These are phyloP conservation scores for Hypena proboscidalis DNA, from an alignment of 2,888 invertebrate genomes.

Conservation along the genomic window DNA sequence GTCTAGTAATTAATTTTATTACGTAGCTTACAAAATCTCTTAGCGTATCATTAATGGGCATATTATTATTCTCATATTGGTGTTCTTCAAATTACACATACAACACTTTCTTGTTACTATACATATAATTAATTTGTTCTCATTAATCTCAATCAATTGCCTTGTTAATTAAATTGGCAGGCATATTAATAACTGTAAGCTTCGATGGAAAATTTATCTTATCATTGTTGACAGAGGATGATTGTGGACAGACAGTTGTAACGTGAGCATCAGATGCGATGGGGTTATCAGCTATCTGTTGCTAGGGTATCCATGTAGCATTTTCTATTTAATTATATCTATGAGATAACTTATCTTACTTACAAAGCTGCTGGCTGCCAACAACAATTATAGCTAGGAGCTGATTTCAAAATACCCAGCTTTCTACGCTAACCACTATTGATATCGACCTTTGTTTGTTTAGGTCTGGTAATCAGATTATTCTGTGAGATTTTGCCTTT, in stretches of 20 bases:
- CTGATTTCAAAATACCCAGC: conserved; percentile 5
- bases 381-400: not conserved
- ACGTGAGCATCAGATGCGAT: conserved; percentile 49
- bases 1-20: too few relatives aligned
- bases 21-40: too few relatives aligned
- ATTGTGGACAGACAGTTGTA: conserved; percentile 45
- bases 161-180: conserved; percentile 14
- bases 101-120: conserved; percentile 13
- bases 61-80: too few relatives aligned
- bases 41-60: too few relatives aligned
- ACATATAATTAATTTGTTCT: conserved; percentile 17
- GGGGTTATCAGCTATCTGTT: conserved; percentile 60
- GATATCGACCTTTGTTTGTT: conserved; percentile 13
- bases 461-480: conserved; percentile 15
- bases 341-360: conserved; percentile 16
- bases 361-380: conserved; percentile 10
- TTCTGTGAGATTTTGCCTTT: conserved; percentile 12
- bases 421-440: conserved; percentile 3
- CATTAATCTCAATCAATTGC: conserved; percentile 14
- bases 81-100: not conserved
- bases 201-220: conserved; percentile 68
- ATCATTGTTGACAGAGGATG: conserved; percentile 58
- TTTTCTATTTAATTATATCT: conserved; percentile 26
- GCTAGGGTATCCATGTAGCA: conserved; percentile 44
- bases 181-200: conserved; percentile 22